Conservation (phyloP, 2,888 invertebrate genomes). For the Hoplodrina blanda region DNA sequence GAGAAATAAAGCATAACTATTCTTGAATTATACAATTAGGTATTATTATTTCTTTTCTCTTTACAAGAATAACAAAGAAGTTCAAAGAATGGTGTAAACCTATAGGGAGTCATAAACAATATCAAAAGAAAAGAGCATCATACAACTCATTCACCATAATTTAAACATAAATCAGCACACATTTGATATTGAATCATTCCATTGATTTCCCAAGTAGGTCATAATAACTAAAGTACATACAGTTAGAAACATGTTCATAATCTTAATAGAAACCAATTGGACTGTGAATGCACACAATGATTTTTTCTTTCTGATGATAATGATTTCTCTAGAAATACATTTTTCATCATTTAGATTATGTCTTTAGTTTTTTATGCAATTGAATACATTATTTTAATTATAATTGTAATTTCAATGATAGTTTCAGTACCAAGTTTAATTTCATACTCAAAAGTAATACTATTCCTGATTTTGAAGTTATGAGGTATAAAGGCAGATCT, state of each 20-base stretch:
- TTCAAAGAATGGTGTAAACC: no score
- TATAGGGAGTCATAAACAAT: no score
- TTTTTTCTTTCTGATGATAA: slow-evolving; percentile 27
- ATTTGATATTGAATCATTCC: slow-evolving; percentile 34
- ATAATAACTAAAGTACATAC: slow-evolving; percentile 33
- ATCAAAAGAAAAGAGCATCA: not conserved
- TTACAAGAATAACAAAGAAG: no score
- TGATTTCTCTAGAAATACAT: slow-evolving; percentile 5
- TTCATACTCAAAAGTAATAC: no score
- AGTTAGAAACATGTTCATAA: slow-evolving; percentile 42
- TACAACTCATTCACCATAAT: not conserved
- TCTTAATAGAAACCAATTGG: slow-evolving; percentile 52
- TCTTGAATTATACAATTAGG: no score
- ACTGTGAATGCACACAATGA: slow-evolving; percentile 46
- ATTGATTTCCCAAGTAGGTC: slow-evolving; percentile 57
- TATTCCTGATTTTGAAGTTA: not conserved
- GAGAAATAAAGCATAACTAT: no score
- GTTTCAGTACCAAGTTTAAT: no score
- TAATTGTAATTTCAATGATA: no score
- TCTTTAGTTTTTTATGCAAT: not conserved
- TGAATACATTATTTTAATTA: not conserved
- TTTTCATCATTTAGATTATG: not conserved
- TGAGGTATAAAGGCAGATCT: not conserved
- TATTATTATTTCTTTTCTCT: no score
- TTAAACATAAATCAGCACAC: slow-evolving; percentile 10